Evolutionary conservation across 1,140 invertebrate species (phyloP), one percentile per base, ranked within the genome.

Genomic region (Callitettix versicolor): DNA sequence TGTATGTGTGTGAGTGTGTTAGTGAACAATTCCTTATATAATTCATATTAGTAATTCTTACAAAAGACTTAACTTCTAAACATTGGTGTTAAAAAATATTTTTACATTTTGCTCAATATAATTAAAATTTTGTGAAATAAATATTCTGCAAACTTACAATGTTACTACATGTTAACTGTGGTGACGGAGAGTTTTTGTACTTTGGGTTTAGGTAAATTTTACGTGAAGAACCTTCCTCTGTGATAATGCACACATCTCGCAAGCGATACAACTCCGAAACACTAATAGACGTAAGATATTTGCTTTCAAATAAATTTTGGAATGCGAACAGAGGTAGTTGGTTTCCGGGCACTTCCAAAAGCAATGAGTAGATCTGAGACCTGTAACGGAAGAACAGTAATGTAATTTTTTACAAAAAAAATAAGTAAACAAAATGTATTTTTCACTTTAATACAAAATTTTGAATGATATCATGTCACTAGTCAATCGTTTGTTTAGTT

Each of bases 281-380:
- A 60, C 83, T 84, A 17, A 91, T 80, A 1, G 83, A 82, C 41
- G 81, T 79, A 67, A 87, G 79, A 64, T 84, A 92, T 54, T 88
- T 79, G 61, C 81, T 84, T 69, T 92, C 88, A 67, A 86, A 88
- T 59, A 91, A 73, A 69, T 91, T 86, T 51, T 88, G 79, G 61
- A 93, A 90, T 69, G 88, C 88, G 65, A 90, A 90, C 24, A 93
- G 75, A 2, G 87, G 87, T 57, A 93, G 71, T 58, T 77, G 77
- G 64, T 85, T 79, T 1, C 80, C 80, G 41, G 88, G 86, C 34
- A 88, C 84, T 66, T 91, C 83, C 64, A 76, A 68, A 3, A 82
- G 67, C 18, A 82, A 60, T 15, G 72, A 66, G 7, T 76, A 67
- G 24, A 78, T 73, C 64, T 81, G 75, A 33, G 71, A 69, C 57